phyloP scores from a whole-genome alignment of 1,140 invertebrate genomes.

The Aleiodes sp. region DNA sequence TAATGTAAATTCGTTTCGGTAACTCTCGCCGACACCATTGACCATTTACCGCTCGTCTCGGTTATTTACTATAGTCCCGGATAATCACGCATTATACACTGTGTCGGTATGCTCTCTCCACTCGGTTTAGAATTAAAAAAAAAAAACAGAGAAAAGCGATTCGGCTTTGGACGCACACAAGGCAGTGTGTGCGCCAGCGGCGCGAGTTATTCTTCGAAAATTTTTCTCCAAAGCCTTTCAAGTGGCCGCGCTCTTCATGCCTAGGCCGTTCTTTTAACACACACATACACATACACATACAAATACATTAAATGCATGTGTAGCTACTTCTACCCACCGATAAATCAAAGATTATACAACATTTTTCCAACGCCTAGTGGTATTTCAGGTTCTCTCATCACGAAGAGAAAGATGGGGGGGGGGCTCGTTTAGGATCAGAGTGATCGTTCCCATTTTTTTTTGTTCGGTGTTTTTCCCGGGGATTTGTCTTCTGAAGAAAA shows the following conservation, averaged over 20 bases:
- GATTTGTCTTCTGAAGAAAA: no score
- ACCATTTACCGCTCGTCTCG: slow-evolving; percentile 34
- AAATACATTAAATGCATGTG: neutral
- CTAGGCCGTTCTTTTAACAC: neutral
- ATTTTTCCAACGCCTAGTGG: slow-evolving; percentile 34
- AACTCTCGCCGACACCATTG: slow-evolving; percentile 26
- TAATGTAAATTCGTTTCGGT: slow-evolving; percentile 31
- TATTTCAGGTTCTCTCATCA: slow-evolving; percentile 25
- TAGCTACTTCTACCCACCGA: slow-evolving; percentile 14
- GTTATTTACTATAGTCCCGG: slow-evolving; percentile 37
- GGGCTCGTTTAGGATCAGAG: slow-evolving; percentile 1
- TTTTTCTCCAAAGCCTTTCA: slow-evolving; percentile 39
- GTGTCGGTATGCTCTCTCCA: neutral
- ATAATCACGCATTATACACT: slow-evolving; percentile 39
- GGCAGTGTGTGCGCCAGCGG: slow-evolving; percentile 13
- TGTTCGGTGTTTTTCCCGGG: neutral
- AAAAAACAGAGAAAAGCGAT: neutral
- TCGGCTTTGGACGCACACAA: slow-evolving; percentile 35
- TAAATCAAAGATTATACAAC: slow-evolving; percentile 42
- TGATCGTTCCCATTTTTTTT: neutral
- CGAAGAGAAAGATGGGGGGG: neutral
- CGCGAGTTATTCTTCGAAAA: slow-evolving; percentile 34
- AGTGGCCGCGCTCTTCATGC: slow-evolving; percentile 33
- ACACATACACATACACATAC: neutral
- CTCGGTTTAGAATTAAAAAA: neutral